Percentiles rank a stretch among this genome's conserved stretches.
Evolutionary conservation across 2,113 vertebrate genomes (phyloP).

Genomic region (Mormyrus iriodes): DNA sequence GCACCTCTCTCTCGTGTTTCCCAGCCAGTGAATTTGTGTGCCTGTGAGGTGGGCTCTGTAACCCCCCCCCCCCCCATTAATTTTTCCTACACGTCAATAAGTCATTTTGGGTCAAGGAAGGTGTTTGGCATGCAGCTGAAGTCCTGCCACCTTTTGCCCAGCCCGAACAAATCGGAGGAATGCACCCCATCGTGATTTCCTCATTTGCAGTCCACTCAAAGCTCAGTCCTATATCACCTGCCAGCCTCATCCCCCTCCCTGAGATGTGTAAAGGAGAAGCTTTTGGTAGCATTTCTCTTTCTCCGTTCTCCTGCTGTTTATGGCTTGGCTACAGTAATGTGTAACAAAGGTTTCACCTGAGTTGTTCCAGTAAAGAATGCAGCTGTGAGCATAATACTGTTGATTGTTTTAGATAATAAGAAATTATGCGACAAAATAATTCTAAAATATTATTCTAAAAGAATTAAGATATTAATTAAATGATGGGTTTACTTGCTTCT

Average conservation of each 20-base stretch:
- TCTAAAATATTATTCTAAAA: background rate
- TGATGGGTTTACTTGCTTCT: background rate
- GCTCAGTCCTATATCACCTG: background rate
- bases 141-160: background rate
- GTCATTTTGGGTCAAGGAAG: background rate
- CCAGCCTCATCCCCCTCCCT: background rate
- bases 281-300: background rate
- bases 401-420: background rate
- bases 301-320: background rate
- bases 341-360: background rate
- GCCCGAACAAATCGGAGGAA: background rate
- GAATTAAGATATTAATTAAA: background rate
- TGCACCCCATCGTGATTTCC: background rate
- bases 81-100: slow-evolving; percentile 21
- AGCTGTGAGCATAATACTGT: background rate
- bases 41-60: background rate
- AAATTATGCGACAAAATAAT: background rate
- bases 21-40: background rate
- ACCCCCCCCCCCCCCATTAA: background rate
- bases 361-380: background rate
- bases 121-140: background rate
- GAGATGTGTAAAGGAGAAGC: background rate
- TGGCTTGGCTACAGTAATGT: background rate
- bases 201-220: background rate
- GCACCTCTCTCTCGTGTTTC: background rate